Evolutionary conservation across 2,797 vertebrate species (phyloP).

Genomic region (Loris lydekkerianus): DNA sequence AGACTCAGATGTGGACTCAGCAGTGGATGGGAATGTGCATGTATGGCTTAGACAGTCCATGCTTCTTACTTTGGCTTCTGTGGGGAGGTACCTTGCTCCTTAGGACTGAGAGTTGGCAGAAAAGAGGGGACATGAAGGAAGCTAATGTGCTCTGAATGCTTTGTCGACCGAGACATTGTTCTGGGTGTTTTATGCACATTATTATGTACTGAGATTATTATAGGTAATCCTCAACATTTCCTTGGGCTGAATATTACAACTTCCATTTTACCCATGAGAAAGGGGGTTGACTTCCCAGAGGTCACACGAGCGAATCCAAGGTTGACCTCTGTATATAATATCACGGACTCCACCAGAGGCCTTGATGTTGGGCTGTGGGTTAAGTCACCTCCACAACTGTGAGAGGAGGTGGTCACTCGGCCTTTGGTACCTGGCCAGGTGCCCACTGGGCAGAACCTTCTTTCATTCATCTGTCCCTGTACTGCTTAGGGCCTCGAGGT

Average conservation of each 20-base stretch:
- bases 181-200: accelerated
- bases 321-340: not conserved
- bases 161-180: not conserved
- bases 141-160: not conserved
- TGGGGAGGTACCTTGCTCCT: not conserved
- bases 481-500: not conserved
- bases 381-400: not conserved
- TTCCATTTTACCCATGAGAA: not conserved
- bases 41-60: not conserved
- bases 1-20: not conserved
- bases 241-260: not conserved
- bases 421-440: not conserved
- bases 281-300: not conserved
- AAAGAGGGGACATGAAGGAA: not conserved
- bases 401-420: not conserved
- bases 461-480: not conserved
- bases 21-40: not conserved
- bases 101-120: not conserved
- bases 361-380: not conserved
- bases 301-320: accelerated
- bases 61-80: not conserved
- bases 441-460: not conserved
- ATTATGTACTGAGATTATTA: accelerated
- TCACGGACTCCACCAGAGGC: too few species aligned
- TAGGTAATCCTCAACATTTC: not conserved